These are phyloP conservation scores for Poeciliopsis turrubarensis DNA, from an alignment of 2,113 vertebrate species.

Conservation along the genomic window DNA sequence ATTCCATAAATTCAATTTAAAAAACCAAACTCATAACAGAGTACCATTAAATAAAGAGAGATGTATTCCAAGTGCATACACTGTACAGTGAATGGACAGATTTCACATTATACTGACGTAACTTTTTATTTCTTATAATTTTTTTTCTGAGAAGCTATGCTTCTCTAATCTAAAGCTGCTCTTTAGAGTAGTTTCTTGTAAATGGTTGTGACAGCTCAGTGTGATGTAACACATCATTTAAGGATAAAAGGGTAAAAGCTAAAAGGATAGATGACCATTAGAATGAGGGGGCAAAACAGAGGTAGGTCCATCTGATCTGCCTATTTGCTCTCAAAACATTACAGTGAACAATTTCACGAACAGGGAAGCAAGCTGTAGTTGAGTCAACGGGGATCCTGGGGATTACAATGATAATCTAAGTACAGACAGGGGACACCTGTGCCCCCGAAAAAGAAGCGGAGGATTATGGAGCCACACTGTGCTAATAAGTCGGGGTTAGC, in stretches of 20 bases:
- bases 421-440: slow-evolving; percentile 81
- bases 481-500: slow-evolving; percentile 70
- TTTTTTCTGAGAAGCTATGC: no score
- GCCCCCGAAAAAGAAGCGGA: slow-evolving; percentile 59
- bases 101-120: not conserved
- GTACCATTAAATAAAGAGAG: not conserved
- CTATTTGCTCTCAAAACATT: slow-evolving; percentile 53
- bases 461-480: slow-evolving; percentile 74
- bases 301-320: slow-evolving; percentile 43
- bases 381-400: slow-evolving; percentile 49
- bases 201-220: not conserved
- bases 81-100: no score
- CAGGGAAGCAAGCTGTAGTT: slow-evolving; percentile 50
- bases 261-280: slow-evolving; percentile 28
- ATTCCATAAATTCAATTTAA: no score
- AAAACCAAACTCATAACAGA: no score
- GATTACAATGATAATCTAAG: slow-evolving; percentile 81
- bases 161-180: not conserved
- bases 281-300: slow-evolving; percentile 42
- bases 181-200: not conserved
- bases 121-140: no score
- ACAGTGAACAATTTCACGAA: slow-evolving; percentile 68
- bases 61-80: not conserved
- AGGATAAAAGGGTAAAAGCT: not conserved
- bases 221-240: not conserved